A percentile compares a stretch with the other conserved stretches of the same genome.
Evolutionary conservation across 2,113 vertebrate species (phyloP).

Genomic region (Baryphthengus martii): DNA sequence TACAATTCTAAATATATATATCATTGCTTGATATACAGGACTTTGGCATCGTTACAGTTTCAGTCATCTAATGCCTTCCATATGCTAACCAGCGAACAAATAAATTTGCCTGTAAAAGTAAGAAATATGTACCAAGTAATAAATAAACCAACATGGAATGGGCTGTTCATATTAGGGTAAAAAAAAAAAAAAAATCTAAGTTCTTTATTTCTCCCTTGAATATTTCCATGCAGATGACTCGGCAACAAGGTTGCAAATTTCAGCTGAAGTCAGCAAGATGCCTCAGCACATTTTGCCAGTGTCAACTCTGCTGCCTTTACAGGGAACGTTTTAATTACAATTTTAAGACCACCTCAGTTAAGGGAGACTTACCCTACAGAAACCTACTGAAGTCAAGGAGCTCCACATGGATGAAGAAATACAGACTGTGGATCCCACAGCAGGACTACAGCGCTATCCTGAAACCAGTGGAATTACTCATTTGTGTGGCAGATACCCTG

Average conservation of each 20-base stretch:
- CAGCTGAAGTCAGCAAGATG: not conserved
- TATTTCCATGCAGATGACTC: conserved; percentile 3
- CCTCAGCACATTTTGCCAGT: not conserved
- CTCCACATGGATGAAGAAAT: not conserved
- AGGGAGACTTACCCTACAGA: fast-evolving
- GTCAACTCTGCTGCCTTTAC: not conserved
- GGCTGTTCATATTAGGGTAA: not conserved
- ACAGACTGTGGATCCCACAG: not conserved
- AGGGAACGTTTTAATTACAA: not conserved
- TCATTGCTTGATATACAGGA: not conserved
- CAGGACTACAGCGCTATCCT: fast-evolving
- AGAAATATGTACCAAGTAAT: not conserved
- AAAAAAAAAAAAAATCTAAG: no score
- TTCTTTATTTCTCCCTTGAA: not conserved
- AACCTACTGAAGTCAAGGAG: not conserved
- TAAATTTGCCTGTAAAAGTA: not conserved
- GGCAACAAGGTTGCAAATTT: not conserved
- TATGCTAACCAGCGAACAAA: not conserved
- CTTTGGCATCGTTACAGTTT: not conserved
- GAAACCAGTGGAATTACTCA: fast-evolving
- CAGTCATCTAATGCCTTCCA: conserved; percentile 18
- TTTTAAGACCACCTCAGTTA: not conserved
- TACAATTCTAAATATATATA: not conserved
- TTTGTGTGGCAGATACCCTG: fast-evolving
- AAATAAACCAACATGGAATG: not conserved